phyloP scores from a whole-genome alignment of 2,888 invertebrate species.

The Meteorus colon region DNA sequence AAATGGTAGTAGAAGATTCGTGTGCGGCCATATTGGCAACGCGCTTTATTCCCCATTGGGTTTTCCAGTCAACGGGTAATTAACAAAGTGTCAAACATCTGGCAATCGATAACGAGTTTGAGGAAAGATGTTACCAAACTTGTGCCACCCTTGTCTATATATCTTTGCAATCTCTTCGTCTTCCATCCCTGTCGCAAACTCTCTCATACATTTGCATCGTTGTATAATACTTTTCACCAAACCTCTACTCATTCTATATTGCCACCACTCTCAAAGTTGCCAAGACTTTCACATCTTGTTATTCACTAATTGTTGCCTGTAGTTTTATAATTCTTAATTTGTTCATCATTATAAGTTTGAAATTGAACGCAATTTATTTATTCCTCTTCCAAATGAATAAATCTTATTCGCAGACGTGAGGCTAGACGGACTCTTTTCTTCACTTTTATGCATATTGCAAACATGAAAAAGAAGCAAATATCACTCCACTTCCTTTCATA shows the following conservation, averaged over 20 bases:
- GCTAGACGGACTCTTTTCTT: neutral
- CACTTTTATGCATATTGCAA: neutral
- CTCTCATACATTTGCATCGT: neutral
- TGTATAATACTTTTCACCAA: neutral
- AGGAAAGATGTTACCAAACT: constrained; percentile 20
- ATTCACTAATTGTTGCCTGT: neutral
- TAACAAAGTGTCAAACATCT: constrained; percentile 36
- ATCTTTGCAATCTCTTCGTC: neutral
- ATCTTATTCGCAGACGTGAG: neutral
- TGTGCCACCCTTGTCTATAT: neutral
- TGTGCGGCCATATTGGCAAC: constrained; percentile 8
- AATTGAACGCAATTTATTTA: too few relatives aligned
- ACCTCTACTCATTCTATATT: too few relatives aligned
- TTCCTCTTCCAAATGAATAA: neutral
- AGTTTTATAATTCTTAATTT: too few relatives aligned
- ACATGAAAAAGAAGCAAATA: neutral
- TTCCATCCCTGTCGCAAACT: neutral
- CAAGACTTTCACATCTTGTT: neutral
- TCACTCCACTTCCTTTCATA: neutral
- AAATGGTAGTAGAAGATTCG: constrained; percentile 11
- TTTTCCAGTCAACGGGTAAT: constrained; percentile 35
- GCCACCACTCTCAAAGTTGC: too few relatives aligned
- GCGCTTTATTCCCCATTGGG: constrained; percentile 25
- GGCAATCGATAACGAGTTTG: constrained; percentile 48
- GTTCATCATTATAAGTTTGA: too few relatives aligned